Percentiles rank a stretch among this genome's conserved stretches.
phyloP scores from a whole-genome alignment of 1,140 invertebrate species.

The Eriosoma lanigerum region DNA sequence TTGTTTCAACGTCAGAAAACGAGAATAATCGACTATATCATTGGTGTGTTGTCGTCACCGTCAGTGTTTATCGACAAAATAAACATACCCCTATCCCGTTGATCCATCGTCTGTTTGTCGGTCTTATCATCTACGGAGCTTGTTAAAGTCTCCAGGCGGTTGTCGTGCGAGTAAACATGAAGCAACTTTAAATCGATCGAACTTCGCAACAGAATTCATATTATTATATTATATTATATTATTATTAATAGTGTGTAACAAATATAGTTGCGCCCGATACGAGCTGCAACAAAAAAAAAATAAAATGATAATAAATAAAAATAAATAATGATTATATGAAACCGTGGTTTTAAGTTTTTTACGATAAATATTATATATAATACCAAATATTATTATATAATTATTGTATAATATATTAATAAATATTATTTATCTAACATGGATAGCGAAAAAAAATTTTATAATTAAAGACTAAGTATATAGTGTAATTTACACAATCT shows the following conservation, averaged over 20 bases:
- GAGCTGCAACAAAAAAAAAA: neutral
- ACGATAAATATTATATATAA: too few relatives aligned
- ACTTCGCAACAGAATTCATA: neutral
- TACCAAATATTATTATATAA: too few relatives aligned
- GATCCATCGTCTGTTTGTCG: neutral
- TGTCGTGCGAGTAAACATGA: neutral
- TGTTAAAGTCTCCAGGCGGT: slow-evolving; percentile 29
- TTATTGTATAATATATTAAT: too few relatives aligned
- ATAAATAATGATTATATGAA: too few relatives aligned
- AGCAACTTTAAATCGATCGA: slow-evolving; percentile 10
- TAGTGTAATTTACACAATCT: too few relatives aligned
- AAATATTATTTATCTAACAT: too few relatives aligned
- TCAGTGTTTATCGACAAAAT: slow-evolving; percentile 23
- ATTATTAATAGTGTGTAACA: slow-evolving; percentile 10
- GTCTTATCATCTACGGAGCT: slow-evolving; percentile 12
- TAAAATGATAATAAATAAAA: too few relatives aligned
- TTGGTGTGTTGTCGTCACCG: neutral
- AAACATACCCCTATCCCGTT: neutral
- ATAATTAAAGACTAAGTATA: too few relatives aligned
- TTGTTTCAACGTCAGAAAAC: neutral
- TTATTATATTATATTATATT: slow-evolving; percentile 5
- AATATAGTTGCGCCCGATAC: too few relatives aligned
- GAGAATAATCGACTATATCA: slow-evolving; percentile 19
- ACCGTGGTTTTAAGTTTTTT: too few relatives aligned
- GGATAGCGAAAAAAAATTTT: too few relatives aligned